Evolutionary conservation across 2,113 vertebrate species (phyloP), one percentile per base, ranked within the genome.

Genomic region (Progne subis): DNA sequence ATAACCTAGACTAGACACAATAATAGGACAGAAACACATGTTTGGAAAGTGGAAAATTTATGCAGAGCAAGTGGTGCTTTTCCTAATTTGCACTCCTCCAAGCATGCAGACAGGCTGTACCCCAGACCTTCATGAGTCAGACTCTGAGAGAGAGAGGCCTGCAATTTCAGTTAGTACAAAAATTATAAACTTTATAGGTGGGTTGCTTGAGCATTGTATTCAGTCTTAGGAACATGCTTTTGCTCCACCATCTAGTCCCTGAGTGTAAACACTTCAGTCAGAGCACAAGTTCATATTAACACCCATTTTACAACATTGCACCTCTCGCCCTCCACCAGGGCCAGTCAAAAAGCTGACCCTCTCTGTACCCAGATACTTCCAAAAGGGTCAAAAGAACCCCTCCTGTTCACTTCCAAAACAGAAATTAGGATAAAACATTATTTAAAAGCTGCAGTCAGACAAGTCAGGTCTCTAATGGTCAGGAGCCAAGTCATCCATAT

Each of bases 361-460:
- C 14, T 75, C 18, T 50, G 59, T 74, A 59, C 18, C 17, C 9
- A 31, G 25, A 11, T 59, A 55, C 18, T 90, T 70, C 37, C 55
- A 69, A 76, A 94, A 91, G 23, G 18, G 5, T 72, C 43, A 25
- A 25, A 80, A 84, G 82, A 59, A 63, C 13, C 6, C 4, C n/a
- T 90, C 25, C 44, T 69, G 6, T 39, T 63, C 32, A 17, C 6
- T 85, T 90, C 20, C 63, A 83, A 88, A 84, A 5, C 18, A 60
- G 46, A 84, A 94, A 88, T 65, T 43, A 63, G 6, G 47, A n/a
- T 63, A 74, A 80, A 77, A 77, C 28, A 21, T 88, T 88, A 70
- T 71, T 88, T 92, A 88, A 90, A 90, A 86, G 63, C 56, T 76
- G 21, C 63, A 86, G 31, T 78, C 84, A 89, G 70, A 86, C n/a